A percentile compares a stretch with the other conserved stretches of the same genome.
These are phyloP conservation scores for Gorsachius goisagi DNA, from an alignment of 2,113 vertebrate species.

Conservation along the genomic window DNA sequence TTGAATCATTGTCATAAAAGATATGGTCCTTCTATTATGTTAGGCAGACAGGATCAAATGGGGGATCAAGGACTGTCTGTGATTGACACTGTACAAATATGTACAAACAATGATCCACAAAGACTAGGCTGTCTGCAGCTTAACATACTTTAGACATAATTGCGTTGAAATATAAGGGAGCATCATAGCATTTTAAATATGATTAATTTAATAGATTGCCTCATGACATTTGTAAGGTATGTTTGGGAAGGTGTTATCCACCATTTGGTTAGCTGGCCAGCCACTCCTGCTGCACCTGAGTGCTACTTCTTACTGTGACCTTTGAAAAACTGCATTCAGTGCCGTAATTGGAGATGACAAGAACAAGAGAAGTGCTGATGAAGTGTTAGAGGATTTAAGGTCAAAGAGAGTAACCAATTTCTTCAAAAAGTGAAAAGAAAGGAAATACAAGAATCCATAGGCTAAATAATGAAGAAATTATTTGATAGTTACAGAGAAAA, in stretches of 20 bases:
- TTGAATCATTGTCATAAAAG: background rate
- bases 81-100: background rate
- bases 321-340: background rate
- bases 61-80: background rate
- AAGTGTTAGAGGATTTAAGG: background rate
- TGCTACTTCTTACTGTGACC: background rate
- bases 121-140: background rate
- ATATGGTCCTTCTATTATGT: fast-evolving
- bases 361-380: background rate
- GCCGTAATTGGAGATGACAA: background rate
- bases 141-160: background rate
- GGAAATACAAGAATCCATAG: background rate
- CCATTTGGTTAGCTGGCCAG: background rate
- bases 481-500: background rate
- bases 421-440: background rate
- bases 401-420: background rate
- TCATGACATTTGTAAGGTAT: background rate
- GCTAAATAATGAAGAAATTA: background rate
- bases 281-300: background rate
- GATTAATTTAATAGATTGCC: background rate
- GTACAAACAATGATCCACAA: background rate
- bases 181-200: background rate
- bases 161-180: background rate
- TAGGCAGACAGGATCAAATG: background rate
- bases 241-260: background rate